phyloP scores from a whole-genome alignment of 1,140 invertebrate genomes.

The roundworm (Caenorhabditis elegans) region WBcel235 BX284605.5:10559001-10559500 shows the following conservation, averaged over 20 bases:
- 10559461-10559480: conserved; percentile 60
- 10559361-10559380: conserved; percentile 73
- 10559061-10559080: conserved; percentile 65
- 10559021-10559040: too few relatives aligned
- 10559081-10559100: conserved; percentile 66
- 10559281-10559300: conserved; percentile 48
- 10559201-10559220: background rate
- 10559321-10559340: conserved; percentile 62
- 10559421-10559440: conserved; percentile 75
- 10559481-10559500: conserved; percentile 66
- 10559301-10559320: conserved; percentile 59
- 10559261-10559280: conserved; percentile 66
- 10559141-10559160: conserved; percentile 66
- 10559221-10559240: conserved; percentile 60
- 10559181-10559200: conserved; percentile 45
- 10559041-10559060: conserved; percentile 55
- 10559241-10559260: conserved; percentile 66
- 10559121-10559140: conserved; percentile 66
- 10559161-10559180: conserved; percentile 65
- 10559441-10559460: conserved; percentile 69
- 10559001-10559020: too few relatives aligned
- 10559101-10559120: conserved; percentile 65
- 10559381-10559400: conserved; percentile 83
- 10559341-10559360: conserved; percentile 62
- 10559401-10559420: conserved; percentile 84